A percentile compares a stretch with the other conserved stretches of the same genome.
Evolutionary conservation across 1,140 invertebrate genomes (phyloP).

Genomic region (Vanessa atalanta): DNA sequence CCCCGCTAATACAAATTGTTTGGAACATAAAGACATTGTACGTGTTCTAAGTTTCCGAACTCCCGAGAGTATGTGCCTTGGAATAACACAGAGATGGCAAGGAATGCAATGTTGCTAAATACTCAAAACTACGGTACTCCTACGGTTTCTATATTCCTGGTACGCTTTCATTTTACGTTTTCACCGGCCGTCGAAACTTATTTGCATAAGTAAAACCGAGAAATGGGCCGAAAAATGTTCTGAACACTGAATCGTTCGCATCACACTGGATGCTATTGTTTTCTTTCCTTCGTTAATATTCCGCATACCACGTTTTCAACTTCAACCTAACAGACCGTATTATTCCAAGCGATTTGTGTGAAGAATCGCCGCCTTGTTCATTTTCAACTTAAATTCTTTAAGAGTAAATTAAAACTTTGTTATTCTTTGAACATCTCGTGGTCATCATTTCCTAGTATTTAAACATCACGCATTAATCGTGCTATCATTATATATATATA

Average conservation of each 20-base stretch:
- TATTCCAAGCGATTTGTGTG: slow-evolving; percentile 1
- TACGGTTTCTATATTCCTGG: slow-evolving; percentile 30
- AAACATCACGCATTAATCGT: too few relatives aligned
- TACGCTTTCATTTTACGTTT: slow-evolving; percentile 60
- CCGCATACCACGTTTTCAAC: slow-evolving; percentile 3
- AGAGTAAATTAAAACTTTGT: neutral
- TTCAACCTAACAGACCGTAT: slow-evolving; percentile 1
- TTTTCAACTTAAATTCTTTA: neutral
- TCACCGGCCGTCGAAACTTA: slow-evolving; percentile 63
- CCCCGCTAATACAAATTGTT: too few relatives aligned
- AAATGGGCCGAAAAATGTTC: slow-evolving; percentile 48
- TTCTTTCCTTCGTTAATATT: slow-evolving; percentile 14
- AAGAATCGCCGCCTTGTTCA: slow-evolving; percentile 2
- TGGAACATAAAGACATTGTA: too few relatives aligned
- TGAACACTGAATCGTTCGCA: slow-evolving; percentile 14
- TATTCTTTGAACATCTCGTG: neutral
- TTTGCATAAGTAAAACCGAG: slow-evolving; percentile 68
- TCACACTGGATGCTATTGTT: slow-evolving; percentile 15
- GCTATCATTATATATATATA: too few relatives aligned
- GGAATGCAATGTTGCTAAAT: neutral
- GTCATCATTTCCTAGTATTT: too few relatives aligned
- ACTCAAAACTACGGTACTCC: slow-evolving; percentile 27
- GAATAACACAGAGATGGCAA: neutral
- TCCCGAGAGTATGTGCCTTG: neutral
- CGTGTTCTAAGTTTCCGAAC: too few relatives aligned